Conservation (phyloP, 2,797 vertebrate genomes). For the Loriculus beryllinus region DNA sequence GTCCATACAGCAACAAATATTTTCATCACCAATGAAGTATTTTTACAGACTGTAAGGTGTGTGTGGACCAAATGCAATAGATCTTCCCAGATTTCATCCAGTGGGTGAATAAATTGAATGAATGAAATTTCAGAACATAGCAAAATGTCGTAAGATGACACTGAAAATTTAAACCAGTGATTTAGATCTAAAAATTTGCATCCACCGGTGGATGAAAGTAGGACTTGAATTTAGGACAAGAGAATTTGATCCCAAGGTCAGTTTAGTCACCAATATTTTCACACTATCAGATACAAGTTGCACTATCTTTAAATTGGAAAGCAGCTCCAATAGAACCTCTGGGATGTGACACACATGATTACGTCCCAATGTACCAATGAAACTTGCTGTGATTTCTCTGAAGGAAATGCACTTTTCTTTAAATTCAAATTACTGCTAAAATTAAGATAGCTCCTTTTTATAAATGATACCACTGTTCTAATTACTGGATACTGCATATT, state of each 20-base stretch:
- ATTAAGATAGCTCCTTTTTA: background rate
- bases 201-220: background rate
- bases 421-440: conserved; percentile 26
- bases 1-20: background rate
- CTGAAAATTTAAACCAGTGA: background rate
- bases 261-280: background rate
- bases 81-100: background rate
- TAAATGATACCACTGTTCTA: background rate
- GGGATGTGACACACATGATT: background rate
- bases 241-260: background rate
- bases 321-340: background rate
- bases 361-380: background rate
- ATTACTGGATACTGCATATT: conserved; percentile 17
- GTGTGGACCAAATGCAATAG: background rate
- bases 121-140: background rate
- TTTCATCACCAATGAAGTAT: background rate
- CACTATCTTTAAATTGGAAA: background rate
- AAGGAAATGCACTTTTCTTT: background rate
- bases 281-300: background rate
- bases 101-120: background rate
- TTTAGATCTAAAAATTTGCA: background rate
- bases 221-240: background rate
- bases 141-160: background rate
- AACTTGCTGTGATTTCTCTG: background rate
- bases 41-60: background rate